These are phyloP conservation scores for Geotrupes spiniger DNA, from an alignment of 2,888 invertebrate species.

Conservation along the genomic window DNA sequence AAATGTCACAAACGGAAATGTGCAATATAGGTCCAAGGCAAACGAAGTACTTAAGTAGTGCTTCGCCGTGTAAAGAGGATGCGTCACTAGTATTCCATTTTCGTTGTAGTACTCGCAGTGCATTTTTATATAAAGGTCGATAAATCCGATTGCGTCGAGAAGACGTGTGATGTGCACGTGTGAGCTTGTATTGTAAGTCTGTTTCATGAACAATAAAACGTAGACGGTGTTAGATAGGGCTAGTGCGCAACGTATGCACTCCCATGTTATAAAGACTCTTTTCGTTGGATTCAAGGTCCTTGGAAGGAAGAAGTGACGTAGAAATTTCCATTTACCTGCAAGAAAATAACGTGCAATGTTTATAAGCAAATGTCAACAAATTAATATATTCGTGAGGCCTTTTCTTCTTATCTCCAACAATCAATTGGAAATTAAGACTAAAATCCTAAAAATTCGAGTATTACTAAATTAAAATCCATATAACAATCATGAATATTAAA, in stretches of 20 bases:
- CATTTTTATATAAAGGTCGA: slow-evolving; percentile 26
- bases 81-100: slow-evolving; percentile 29
- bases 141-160: slow-evolving; percentile 1
- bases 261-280: slow-evolving; percentile 20
- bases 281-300: slow-evolving; percentile 18
- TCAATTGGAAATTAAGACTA: too few relatives aligned
- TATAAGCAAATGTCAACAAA: neutral
- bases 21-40: slow-evolving; percentile 12
- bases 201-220: slow-evolving; percentile 11
- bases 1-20: slow-evolving; percentile 9
- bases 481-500: too few relatives aligned
- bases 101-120: slow-evolving; percentile 32
- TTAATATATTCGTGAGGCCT: neutral
- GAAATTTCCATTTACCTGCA: slow-evolving; percentile 17
- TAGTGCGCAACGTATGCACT: slow-evolving; percentile 15
- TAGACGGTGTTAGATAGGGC: slow-evolving; percentile 11
- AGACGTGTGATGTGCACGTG: slow-evolving; percentile 7
- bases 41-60: slow-evolving; percentile 29
- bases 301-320: slow-evolving; percentile 17
- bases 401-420: too few relatives aligned
- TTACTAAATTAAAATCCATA: too few relatives aligned
- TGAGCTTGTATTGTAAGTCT: neutral
- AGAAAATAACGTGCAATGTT: neutral
- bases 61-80: slow-evolving; percentile 29
- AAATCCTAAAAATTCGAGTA: too few relatives aligned